A percentile compares a stretch with the other conserved stretches of the same genome.
Conservation (phyloP, 2,113 vertebrate species). For the Bufo gargarizans region DNA sequence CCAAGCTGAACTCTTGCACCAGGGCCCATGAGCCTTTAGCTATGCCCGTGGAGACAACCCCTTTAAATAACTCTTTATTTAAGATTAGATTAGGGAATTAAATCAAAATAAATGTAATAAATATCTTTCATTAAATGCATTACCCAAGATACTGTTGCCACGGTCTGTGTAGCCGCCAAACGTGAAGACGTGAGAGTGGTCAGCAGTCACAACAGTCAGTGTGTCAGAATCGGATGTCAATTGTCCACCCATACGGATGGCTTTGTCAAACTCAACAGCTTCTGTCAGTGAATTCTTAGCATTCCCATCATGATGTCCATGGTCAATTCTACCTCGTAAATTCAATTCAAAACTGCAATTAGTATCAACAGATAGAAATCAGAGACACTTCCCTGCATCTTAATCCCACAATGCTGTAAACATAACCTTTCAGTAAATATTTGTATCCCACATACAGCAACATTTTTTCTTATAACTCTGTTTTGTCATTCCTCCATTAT, state of each 20-base stretch:
- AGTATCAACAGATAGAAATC: not conserved
- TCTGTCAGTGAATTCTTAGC: conserved; percentile 81
- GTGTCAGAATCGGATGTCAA: conserved; percentile 84
- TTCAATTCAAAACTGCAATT: not conserved
- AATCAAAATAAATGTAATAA: not conserved
- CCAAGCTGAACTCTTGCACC: too few relatives aligned
- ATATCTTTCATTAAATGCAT: not conserved
- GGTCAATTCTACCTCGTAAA: conserved; percentile 89
- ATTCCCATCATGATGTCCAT: conserved; percentile 77
- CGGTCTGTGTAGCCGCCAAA: conserved; percentile 82
- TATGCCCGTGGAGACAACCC: too few relatives aligned
- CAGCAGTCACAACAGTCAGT: conserved; percentile 82
- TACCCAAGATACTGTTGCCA: conserved; percentile 87
- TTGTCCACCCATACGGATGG: conserved; percentile 73
- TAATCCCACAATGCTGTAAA: too few relatives aligned
- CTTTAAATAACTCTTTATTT: too few relatives aligned
- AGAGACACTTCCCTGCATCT: not conserved
- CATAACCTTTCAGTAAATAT: too few relatives aligned
- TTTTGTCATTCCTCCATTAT: too few relatives aligned
- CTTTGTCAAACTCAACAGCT: conserved; percentile 80
- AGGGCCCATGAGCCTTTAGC: too few relatives aligned
- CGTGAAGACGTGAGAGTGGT: conserved; percentile 92
- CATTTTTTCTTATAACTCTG: too few relatives aligned
- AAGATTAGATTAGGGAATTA: not conserved
- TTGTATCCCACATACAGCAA: too few relatives aligned